A percentile compares a stretch with the other conserved stretches of the same genome.
These are phyloP conservation scores for Drosophila ficusphila DNA, from an alignment of 1,140 invertebrate genomes.

Conservation along the genomic window DNA sequence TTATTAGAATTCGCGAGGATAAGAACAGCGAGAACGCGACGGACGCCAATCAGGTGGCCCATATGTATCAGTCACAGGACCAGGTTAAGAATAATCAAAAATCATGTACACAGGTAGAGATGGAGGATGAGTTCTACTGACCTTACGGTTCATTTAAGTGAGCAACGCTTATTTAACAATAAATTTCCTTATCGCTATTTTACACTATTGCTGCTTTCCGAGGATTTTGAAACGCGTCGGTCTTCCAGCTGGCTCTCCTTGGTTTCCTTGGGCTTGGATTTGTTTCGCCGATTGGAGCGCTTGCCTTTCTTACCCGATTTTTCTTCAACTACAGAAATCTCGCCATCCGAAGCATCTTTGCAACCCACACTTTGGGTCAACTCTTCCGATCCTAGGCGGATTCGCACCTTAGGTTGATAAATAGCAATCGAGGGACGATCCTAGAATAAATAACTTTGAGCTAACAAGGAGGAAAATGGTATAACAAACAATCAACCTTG, in stretches of 20 bases:
- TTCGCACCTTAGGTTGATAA: conserved; percentile 77
- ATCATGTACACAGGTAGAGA: conserved; percentile 34
- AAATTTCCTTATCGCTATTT: conserved; percentile 34
- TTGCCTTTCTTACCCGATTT: conserved; percentile 28
- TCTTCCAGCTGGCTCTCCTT: conserved; percentile 23
- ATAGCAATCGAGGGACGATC: conserved; percentile 83
- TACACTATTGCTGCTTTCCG: conserved; percentile 48
- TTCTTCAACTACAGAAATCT: conserved; percentile 32
- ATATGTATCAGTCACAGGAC: conserved; percentile 95
- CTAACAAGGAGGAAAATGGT: too few relatives aligned
- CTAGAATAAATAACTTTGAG: conserved; percentile 51
- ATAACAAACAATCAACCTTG: conserved; percentile 80
- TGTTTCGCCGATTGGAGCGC: conserved; percentile 54
- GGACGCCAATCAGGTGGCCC: conserved; percentile 92
- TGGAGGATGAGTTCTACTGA: conserved; percentile 70
- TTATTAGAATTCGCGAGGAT: conserved; percentile 96
- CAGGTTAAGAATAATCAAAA: conserved; percentile 93
- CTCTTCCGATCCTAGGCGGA: conserved; percentile 52
- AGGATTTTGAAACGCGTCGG: conserved; percentile 55
- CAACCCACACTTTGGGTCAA: conserved; percentile 20
- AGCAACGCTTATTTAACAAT: conserved; percentile 32
- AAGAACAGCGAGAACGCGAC: conserved; percentile 97
- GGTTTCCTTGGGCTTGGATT: conserved; percentile 26
- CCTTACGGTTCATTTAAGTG: not conserved
- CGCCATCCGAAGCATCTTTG: conserved; percentile 32